Evolutionary conservation across 2,888 invertebrate species (phyloP).

Genomic region (Andrena chrysosceles): DNA sequence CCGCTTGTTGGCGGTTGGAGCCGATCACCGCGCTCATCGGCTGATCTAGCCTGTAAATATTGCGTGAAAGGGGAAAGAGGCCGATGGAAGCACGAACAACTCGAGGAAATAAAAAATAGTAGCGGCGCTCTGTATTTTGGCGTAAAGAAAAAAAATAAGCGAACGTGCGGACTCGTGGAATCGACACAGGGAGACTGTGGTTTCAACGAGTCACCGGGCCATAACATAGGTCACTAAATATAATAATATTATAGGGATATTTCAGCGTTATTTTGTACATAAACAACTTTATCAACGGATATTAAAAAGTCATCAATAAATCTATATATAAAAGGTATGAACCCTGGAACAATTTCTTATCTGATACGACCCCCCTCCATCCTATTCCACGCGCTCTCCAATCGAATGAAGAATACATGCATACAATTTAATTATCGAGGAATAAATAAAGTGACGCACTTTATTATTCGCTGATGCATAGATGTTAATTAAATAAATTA

Average conservation of each 20-base stretch:
- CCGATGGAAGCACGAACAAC: slow-evolving; percentile 44
- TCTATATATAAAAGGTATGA: slow-evolving; percentile 79
- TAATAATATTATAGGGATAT: slow-evolving; percentile 81
- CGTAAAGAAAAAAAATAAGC: slow-evolving; percentile 54
- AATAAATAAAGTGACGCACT: neutral
- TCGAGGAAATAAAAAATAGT: slow-evolving; percentile 50
- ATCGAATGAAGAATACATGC: neutral
- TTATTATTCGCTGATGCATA: neutral
- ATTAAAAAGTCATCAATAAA: slow-evolving; percentile 83
- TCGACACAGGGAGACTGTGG: slow-evolving; percentile 42
- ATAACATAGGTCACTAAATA: slow-evolving; percentile 77
- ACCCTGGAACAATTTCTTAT: neutral
- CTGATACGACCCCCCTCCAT: neutral
- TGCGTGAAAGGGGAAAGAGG: slow-evolving; percentile 32
- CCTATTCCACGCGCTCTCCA: too few species aligned
- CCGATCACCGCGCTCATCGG: neutral
- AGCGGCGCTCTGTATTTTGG: slow-evolving; percentile 67
- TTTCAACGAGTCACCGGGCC: slow-evolving; percentile 68
- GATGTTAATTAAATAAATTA: neutral
- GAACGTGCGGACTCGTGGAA: slow-evolving; percentile 59
- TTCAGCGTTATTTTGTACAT: slow-evolving; percentile 84
- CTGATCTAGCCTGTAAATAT: slow-evolving; percentile 64
- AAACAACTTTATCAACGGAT: slow-evolving; percentile 83
- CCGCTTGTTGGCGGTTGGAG: slow-evolving; percentile 17
- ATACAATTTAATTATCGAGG: slow-evolving; percentile 17